These are phyloP conservation scores for Clarias gariepinus DNA, from an alignment of 2,113 vertebrate genomes.

Conservation along the genomic window DNA sequence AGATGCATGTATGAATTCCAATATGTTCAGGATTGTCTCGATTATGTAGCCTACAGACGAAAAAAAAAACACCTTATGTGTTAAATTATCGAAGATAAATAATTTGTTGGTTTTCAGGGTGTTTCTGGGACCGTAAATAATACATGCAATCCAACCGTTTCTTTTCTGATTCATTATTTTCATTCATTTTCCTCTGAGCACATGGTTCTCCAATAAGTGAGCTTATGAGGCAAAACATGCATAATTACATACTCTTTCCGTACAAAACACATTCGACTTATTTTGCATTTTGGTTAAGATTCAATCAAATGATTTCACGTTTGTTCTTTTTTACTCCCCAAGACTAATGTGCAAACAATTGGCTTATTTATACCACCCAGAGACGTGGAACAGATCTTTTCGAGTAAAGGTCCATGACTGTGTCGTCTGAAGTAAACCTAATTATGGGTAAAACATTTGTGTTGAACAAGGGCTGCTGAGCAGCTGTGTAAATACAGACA, in stretches of 20 bases:
- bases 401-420: slow-evolving; percentile 22
- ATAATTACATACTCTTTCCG: neutral
- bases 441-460: slow-evolving; percentile 51
- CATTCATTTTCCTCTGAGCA: neutral
- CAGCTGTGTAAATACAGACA: slow-evolving; percentile 58
- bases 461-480: slow-evolving; percentile 39
- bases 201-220: neutral
- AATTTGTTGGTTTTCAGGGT: slow-evolving; percentile 25
- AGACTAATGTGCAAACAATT: slow-evolving; percentile 5
- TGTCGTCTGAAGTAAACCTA: slow-evolving; percentile 44
- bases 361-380: slow-evolving; percentile 12
- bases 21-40: neutral
- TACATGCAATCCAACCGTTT: neutral
- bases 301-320: neutral
- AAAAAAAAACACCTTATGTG: neutral
- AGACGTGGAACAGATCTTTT: slow-evolving; percentile 24
- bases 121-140: neutral
- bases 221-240: neutral
- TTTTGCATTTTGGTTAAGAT: slow-evolving; percentile 22
- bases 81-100: neutral
- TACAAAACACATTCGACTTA: neutral
- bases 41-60: neutral
- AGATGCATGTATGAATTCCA: slow-evolving; percentile 1
- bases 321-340: neutral
- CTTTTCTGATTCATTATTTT: neutral